Evolutionary conservation across 1,140 invertebrate genomes (phyloP), one percentile per base, ranked within the genome.

Genomic region (Probaryconus sp.): DNA sequence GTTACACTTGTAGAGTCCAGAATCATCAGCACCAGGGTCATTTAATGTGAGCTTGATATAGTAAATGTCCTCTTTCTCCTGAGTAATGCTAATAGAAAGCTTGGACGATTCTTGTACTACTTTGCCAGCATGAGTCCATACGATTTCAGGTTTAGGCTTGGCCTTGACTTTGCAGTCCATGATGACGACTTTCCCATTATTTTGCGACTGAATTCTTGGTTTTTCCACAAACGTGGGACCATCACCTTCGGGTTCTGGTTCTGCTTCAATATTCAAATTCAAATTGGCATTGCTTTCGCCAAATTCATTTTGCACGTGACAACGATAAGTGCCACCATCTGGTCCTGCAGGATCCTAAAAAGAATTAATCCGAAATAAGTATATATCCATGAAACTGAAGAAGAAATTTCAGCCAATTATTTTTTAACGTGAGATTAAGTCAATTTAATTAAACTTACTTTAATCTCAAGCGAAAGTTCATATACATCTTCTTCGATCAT

Each of bases 181-280:
- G 38, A 98, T 92, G n/a, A 99, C 96, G 35, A 98, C 89, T 89
- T 98, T 97, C 3, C 97, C 97, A 80, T 95, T 95, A 81, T 98
- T 93, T 85, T 97, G 95, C 0, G 98, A 98, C 70, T 94, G 94
- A 78, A 98, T 98, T 69, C 93, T 91, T 10, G 98, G 98, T 87
- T 99, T 99, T 84, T 98, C 97, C 30, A 97, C 92, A 86, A 99
- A 99, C n/a, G 95, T 97, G 48, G 98, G 98, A 7, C 97, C 96
- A 80, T 97, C 94, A 9, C 97, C 97, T 86, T 96, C 94, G 1
- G 93, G 93, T 86, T 97, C 95, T 0, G 94, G 93, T 81, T 96
- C 96, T 6, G 95, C 96, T 89, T 98, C 96, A 84, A 99, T 99
- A 87, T 99, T 99, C 38, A 99, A 89, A 83, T 98, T 99, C 3